A percentile compares a stretch with the other conserved stretches of the same genome.
phyloP scores from a whole-genome alignment of 2,888 invertebrate species.

The Lasioglossum zephyrum region DNA sequence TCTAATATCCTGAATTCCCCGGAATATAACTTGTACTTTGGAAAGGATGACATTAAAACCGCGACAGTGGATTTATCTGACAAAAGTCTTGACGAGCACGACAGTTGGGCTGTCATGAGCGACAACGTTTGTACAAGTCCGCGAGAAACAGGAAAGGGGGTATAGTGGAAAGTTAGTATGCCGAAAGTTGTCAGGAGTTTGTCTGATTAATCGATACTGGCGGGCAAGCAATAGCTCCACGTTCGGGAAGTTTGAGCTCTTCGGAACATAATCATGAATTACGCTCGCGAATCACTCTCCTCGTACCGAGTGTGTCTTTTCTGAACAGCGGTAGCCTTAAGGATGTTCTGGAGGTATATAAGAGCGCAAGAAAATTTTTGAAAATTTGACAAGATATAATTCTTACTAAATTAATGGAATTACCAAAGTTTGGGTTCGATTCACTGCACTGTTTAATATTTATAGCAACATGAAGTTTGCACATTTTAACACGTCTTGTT shows the following conservation, averaged over 20 bases:
- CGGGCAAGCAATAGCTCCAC: slow-evolving; percentile 13
- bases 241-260: slow-evolving; percentile 6
- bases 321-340: neutral
- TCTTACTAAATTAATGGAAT: too few species aligned
- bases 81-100: slow-evolving; percentile 16
- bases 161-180: slow-evolving; percentile 52
- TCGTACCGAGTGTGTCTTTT: neutral
- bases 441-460: too few species aligned
- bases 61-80: slow-evolving; percentile 50
- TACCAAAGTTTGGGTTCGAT: too few species aligned
- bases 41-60: neutral
- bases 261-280: slow-evolving; percentile 2
- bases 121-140: slow-evolving; percentile 28
- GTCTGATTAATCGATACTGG: slow-evolving; percentile 66
- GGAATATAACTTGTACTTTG: neutral
- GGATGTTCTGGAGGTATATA: too few species aligned
- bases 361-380: too few species aligned
- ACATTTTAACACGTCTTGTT: too few species aligned
- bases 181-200: slow-evolving; percentile 53
- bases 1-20: neutral
- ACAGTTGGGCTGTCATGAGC: slow-evolving; percentile 28
- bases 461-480: too few species aligned
- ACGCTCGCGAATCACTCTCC: slow-evolving; percentile 1
- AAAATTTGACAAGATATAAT: too few species aligned
- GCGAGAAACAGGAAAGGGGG: slow-evolving; percentile 27